Evolutionary conservation across 2,888 invertebrate genomes (phyloP), one percentile per base, ranked within the genome.

Genomic region (Vandiemenella viatica): DNA sequence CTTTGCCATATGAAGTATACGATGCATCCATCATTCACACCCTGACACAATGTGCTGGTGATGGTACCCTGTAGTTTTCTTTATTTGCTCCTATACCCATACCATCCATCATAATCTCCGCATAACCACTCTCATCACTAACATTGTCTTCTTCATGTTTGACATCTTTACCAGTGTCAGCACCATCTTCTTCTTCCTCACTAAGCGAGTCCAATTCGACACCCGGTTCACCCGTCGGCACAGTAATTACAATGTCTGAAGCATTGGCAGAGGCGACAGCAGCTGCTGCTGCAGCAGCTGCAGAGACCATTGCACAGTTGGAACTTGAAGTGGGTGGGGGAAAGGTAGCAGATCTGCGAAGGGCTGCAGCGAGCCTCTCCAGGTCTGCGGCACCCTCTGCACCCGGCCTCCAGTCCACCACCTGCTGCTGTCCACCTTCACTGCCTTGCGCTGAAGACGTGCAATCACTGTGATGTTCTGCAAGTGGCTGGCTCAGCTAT

Each of bases 61-160:
- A 32, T n/a, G 10, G 32, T n/a, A 10, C 32, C 32, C 32, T 10
- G 32, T 13, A 32, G 32, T 32, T n/a, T 10, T 32, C 32, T n/a
- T 32, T 32, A n/a, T n/a, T n/a, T n/a, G n/a, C n/a, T n/a, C n/a
- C n/a, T n/a, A n/a, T n/a, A n/a, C 37, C 40, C 18, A 15, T 46
- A 13, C 21, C 40, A 19, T 51, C 51, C 47, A 26, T 51, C 45
- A 40, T 51, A 50, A 74, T 74, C 63, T 91, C 91, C 21, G 88
- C 90, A 66, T 89, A 91, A 4, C 91, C 91, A 49, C 88, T 89
- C 65, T 92, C 91, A 61, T 91, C 90, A 64, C 88, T 88, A 55
- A 83, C 81, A 59, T 82, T 82, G 50, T 67, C 65, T 45, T 77
- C 79, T 56, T 69, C 68, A 44, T 73, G 71, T 2, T 69, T 72